These are phyloP conservation scores for Melinaea menophilus DNA, from an alignment of 2,888 invertebrate genomes.

Conservation along the genomic window DNA sequence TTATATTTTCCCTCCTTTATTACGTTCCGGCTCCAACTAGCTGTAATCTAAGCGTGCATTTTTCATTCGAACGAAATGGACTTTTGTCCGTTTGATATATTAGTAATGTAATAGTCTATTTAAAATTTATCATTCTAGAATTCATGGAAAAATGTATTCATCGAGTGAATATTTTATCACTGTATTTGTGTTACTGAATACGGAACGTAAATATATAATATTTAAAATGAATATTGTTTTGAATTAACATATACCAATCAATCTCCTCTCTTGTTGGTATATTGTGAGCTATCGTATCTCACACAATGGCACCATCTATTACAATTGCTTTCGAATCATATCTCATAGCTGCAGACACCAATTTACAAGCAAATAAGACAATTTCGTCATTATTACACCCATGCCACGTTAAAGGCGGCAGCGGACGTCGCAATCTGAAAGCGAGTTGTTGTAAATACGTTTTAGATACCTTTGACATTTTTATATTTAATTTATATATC, in stretches of 20 bases:
- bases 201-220: too few species aligned
- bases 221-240: neutral
- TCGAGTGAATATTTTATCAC: too few species aligned
- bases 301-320: constrained; percentile 24
- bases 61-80: constrained; percentile 49
- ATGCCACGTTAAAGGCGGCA: constrained; percentile 11
- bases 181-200: too few species aligned
- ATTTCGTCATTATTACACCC: constrained; percentile 36
- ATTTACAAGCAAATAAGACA: constrained; percentile 45
- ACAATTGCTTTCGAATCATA: constrained; percentile 33
- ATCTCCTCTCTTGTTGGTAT: constrained; percentile 1
- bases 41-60: constrained; percentile 55
- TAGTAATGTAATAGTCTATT: constrained; percentile 27
- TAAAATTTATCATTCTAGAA: constrained; percentile 13
- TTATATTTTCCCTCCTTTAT: constrained; percentile 46
- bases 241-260: neutral
- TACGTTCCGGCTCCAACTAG: constrained; percentile 40
- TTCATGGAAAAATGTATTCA: constrained; percentile 6
- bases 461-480: too few species aligned
- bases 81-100: constrained; percentile 32
- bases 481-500: neutral
- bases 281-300: constrained; percentile 22
- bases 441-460: neutral
- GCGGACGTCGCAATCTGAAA: constrained; percentile 9
- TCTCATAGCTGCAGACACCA: constrained; percentile 37